These are phyloP conservation scores for Calliphora vomitoria DNA, from an alignment of 2,888 invertebrate genomes.

Conservation along the genomic window DNA sequence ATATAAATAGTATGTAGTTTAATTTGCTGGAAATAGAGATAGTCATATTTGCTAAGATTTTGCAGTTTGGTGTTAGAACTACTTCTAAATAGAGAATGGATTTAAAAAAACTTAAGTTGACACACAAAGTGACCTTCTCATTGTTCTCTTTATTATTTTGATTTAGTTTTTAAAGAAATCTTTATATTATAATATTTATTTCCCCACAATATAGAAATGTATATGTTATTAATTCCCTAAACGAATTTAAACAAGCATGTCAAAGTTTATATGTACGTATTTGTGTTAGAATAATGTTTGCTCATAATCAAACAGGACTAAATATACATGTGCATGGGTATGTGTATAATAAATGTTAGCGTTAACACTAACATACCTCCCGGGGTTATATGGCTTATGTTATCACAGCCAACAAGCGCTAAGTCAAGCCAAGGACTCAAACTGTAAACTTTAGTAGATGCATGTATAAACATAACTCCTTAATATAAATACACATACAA, in stretches of 20 bases:
- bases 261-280: background rate
- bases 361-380: conserved; percentile 49
- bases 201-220: background rate
- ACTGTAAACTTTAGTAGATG: conserved; percentile 35
- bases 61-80: no score
- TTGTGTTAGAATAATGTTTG: background rate
- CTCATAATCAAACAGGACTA: background rate
- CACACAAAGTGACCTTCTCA: no score
- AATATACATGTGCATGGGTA: background rate
- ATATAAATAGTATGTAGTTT: no score
- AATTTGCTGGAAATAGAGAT: no score
- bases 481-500: background rate
- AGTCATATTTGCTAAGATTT: no score
- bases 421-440: conserved; percentile 51
- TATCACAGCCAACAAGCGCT: conserved; percentile 44
- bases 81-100: no score
- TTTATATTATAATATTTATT: background rate
- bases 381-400: conserved; percentile 53
- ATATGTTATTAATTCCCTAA: conserved; percentile 54
- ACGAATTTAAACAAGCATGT: conserved; percentile 54
- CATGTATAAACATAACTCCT: conserved; percentile 43
- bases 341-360: background rate
- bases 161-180: background rate
- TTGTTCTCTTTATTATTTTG: no score
- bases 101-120: no score